These are phyloP conservation scores for Harmothoe impar DNA, from an alignment of 2,888 invertebrate species.

Conservation along the genomic window DNA sequence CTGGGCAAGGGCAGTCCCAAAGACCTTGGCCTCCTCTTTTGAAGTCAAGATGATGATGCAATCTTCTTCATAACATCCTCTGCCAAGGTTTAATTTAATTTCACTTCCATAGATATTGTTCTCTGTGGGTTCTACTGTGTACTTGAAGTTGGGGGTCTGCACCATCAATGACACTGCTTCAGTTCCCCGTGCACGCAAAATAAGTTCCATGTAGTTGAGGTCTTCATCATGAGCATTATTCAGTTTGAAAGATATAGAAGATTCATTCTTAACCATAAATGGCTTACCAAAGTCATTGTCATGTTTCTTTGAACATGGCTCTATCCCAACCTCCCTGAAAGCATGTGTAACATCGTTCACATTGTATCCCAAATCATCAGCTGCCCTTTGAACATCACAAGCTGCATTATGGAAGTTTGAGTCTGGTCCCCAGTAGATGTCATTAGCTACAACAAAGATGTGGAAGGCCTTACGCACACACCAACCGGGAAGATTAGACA, in stretches of 20 bases:
- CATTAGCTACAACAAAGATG: conserved; percentile 41
- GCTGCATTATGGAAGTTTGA: conserved; percentile 45
- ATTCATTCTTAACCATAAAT: not conserved
- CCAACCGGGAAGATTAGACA: conserved; percentile 28
- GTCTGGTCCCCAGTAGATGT: conserved; percentile 40
- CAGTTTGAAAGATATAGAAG: not conserved
- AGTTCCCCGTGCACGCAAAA: not conserved
- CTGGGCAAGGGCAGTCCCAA: not conserved
- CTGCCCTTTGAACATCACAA: conserved; percentile 26
- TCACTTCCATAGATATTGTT: not conserved
- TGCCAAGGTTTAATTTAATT: not conserved
- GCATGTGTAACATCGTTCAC: not conserved
- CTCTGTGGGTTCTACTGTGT: not conserved
- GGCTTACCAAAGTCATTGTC: not conserved
- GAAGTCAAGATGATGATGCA: not conserved
- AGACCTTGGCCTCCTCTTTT: not conserved
- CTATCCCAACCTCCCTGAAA: conserved; percentile 18
- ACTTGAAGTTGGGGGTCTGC: not conserved
- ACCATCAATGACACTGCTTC: not conserved
- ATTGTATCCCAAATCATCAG: not conserved
- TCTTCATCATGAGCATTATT: conserved; percentile 29
- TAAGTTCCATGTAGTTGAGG: not conserved
- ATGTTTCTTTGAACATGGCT: conserved; percentile 7
- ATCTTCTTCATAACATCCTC: not conserved
- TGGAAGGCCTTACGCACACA: conserved; percentile 20